These are phyloP conservation scores for Megalurothrips usitatus DNA, from an alignment of 2,888 invertebrate genomes.

Conservation along the genomic window DNA sequence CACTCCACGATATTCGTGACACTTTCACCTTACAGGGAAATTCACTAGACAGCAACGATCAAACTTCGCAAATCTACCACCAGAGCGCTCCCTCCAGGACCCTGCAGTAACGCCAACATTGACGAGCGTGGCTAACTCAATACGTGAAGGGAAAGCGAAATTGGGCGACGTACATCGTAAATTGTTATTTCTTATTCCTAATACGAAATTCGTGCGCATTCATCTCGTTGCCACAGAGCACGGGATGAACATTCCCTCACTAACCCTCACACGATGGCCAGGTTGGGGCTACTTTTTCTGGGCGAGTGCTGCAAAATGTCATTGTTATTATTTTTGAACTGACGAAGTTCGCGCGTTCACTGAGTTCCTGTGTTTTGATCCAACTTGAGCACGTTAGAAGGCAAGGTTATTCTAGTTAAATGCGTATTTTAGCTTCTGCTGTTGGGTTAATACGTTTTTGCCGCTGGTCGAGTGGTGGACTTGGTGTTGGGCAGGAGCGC, in stretches of 20 bases:
- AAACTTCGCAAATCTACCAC: neutral
- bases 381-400: neutral
- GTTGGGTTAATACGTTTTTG: too few relatives aligned
- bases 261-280: neutral
- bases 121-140: neutral
- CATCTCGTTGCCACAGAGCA: too few relatives aligned
- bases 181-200: too few relatives aligned
- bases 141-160: too few relatives aligned
- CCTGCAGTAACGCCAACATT: neutral
- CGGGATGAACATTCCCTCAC: too few relatives aligned
- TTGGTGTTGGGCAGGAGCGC: neutral
- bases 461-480: too few relatives aligned
- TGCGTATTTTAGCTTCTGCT: too few relatives aligned
- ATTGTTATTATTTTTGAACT: slow-evolving; percentile 27
- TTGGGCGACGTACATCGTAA: too few relatives aligned
- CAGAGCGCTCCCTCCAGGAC: neutral
- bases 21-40: neutral
- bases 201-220: too few relatives aligned
- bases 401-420: neutral
- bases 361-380: neutral
- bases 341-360: neutral
- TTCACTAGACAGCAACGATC: neutral
- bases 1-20: neutral
- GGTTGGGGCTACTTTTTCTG: neutral
- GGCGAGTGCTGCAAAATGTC: slow-evolving; percentile 23